These are phyloP conservation scores for Anagrus nilaparvatae DNA, from an alignment of 1,140 invertebrate species.

Conservation along the genomic window DNA sequence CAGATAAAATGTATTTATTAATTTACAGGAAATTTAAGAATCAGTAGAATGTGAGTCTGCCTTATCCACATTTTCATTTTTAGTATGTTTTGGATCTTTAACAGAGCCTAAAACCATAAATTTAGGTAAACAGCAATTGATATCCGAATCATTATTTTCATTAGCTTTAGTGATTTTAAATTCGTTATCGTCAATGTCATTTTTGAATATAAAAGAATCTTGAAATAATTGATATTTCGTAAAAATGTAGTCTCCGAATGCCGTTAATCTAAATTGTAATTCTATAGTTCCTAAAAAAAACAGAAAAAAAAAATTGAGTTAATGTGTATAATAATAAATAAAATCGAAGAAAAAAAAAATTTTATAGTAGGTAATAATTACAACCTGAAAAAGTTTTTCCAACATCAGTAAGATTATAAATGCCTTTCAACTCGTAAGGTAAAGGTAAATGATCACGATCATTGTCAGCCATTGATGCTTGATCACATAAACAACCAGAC, in stretches of 20 bases:
- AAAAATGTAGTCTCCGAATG: constrained; percentile 27
- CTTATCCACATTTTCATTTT: constrained; percentile 2
- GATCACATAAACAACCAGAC: constrained; percentile 35
- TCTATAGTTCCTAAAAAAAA: constrained; percentile 20
- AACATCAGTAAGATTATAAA: constrained; percentile 27
- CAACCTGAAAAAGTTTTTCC: constrained; percentile 31
- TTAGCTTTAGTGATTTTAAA: constrained; percentile 21
- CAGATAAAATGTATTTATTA: too few relatives aligned
- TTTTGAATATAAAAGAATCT: constrained; percentile 23
- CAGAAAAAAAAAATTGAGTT: not conserved
- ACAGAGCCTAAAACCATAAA: constrained; percentile 14
- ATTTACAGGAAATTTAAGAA: too few relatives aligned
- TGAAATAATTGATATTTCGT: constrained; percentile 27
- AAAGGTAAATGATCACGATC: constrained; percentile 27
- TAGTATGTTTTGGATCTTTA: constrained; percentile 1
- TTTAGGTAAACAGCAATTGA: not conserved
- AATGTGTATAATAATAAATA: not conserved
- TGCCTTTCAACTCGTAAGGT: constrained; percentile 28
- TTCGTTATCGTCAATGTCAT: constrained; percentile 19
- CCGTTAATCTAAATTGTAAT: constrained; percentile 26
- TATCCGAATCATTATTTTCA: too few relatives aligned
- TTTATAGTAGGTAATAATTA: not conserved
- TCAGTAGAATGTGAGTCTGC: too few relatives aligned
- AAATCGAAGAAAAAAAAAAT: not conserved
- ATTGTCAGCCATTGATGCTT: constrained; percentile 32